Evolutionary conservation across 2,797 vertebrate species (phyloP).

Genomic region (Myotis vivesi): DNA sequence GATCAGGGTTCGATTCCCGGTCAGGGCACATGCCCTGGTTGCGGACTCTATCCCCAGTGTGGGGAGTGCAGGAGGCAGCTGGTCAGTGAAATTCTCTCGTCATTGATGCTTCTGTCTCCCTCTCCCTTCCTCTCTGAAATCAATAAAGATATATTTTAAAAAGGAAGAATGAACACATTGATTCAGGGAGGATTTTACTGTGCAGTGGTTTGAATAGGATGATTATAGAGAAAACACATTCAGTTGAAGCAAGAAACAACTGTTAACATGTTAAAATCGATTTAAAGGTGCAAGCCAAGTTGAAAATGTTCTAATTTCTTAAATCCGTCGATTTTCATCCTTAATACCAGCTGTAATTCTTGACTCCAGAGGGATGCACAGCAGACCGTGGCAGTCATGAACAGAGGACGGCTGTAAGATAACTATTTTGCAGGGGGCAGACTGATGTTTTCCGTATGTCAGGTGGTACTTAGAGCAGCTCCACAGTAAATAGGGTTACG

Average conservation of each 20-base stretch:
- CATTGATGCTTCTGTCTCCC: too few relatives aligned
- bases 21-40: too few relatives aligned
- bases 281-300: neutral
- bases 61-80: too few relatives aligned
- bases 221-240: neutral
- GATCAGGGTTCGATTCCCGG: too few relatives aligned
- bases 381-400: neutral
- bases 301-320: neutral
- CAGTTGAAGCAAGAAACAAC: neutral
- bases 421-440: neutral
- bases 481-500: neutral
- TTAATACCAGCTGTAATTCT: neutral
- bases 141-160: neutral
- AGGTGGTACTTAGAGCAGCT: neutral
- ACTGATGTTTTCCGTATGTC: neutral
- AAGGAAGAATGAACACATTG: neutral
- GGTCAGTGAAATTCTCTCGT: too few relatives aligned
- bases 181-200: slow-evolving; percentile 10
- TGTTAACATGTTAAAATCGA: neutral
- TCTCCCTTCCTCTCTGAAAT: too few relatives aligned
- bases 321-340: neutral
- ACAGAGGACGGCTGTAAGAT: neutral
- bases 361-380: neutral
- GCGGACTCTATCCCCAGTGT: too few relatives aligned
- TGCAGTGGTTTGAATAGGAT: neutral